phyloP scores from a whole-genome alignment of 2,888 invertebrate genomes.

The Lithophane leautieri region DNA sequence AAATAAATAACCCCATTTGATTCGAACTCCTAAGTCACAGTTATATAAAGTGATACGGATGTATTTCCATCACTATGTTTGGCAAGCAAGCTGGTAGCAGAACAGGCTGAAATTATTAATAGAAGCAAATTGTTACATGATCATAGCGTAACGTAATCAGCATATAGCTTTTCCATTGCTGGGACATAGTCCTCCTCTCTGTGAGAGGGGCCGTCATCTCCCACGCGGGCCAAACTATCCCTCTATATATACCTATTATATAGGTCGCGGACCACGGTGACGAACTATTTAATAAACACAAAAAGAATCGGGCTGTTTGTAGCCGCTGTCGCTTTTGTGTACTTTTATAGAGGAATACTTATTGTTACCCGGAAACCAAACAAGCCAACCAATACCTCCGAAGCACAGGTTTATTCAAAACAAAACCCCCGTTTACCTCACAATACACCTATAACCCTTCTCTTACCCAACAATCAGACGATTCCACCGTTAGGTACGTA shows the following conservation, averaged over 20 bases:
- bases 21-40: not conserved
- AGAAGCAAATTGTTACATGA: not conserved
- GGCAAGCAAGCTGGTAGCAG: not conserved
- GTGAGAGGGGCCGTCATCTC: not conserved
- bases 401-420: slow-evolving; percentile 22
- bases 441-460: slow-evolving; percentile 16
- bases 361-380: not conserved
- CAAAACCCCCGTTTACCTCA: slow-evolving; percentile 1
- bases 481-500: slow-evolving; percentile 26
- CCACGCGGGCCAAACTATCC: too few relatives aligned
- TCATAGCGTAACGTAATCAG: not conserved
- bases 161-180: not conserved
- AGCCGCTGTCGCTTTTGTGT: not conserved
- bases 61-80: not conserved
- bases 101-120: not conserved
- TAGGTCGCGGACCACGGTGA: not conserved
- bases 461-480: slow-evolving; percentile 39
- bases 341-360: not conserved
- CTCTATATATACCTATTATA: too few relatives aligned
- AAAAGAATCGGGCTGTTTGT: not conserved
- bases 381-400: not conserved
- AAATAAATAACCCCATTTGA: not conserved
- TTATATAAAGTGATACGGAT: not conserved
- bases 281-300: not conserved
- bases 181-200: not conserved